Base-by-base conservation (phyloP, 2,888 invertebrate genomes). In the Sinohyriopsis cumingii region DNA sequence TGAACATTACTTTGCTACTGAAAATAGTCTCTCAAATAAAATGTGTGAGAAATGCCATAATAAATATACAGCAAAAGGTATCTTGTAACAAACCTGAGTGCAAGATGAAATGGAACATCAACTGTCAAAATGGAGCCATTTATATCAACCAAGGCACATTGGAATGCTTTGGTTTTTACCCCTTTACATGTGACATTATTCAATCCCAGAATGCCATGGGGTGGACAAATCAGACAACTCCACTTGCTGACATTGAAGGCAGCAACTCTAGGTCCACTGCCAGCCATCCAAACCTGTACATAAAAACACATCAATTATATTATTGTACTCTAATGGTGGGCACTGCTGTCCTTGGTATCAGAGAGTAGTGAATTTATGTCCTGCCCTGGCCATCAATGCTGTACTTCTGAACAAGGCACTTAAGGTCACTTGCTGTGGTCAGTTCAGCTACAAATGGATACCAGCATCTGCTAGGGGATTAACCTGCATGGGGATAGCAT, bases 241-340 rank as follows among this genome's bases (percentile, higher is more conserved):
- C 94, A 93, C 90, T 95, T 97, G 62, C 95, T 94, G 0, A 97
- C 96, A 62, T 95, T 95, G 89, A 98, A 98, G 0, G 96, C 95
- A 20, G 96, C 95, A 12, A 98, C 94, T 90, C 96, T 94, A 19
- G 94, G 94, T 0, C 98, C 98, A 87, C 95, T 94, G 87, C 96
- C 96, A 85, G 96, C 93, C 5, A 95, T 93, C 94, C 98, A 97
- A 71, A 99, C 89, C 90, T 91, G 65, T 6, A 55, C 9, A 57
- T 1, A 2, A 15, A 45, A 45, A 45, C 3, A 15, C 15, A 45
- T 3, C 1, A 33, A 33, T 33, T 33, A 57, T 22, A 45, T 15
- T 45, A 45, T 3, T 45, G 45, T 45, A 45, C 45, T 45, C 45
- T 12, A 45, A 45, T 45, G 15, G 1, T 45, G 3, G 45, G 12